Conservation (phyloP, 1,140 invertebrate species). For the Drosophila guanche region DNA sequence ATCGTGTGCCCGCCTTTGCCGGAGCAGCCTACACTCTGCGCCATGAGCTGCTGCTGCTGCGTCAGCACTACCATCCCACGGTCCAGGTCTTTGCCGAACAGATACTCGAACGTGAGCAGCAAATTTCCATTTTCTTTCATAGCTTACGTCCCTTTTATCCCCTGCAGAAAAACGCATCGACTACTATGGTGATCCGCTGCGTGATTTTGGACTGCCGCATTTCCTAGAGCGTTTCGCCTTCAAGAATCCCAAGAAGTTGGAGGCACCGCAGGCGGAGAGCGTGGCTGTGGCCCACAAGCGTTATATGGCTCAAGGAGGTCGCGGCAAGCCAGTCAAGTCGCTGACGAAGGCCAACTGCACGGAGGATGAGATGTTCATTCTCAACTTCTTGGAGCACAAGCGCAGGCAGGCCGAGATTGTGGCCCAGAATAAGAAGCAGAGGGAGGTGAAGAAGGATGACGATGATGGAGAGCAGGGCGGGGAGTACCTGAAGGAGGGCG, state of each 20-base stretch:
- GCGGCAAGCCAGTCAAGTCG: slow-evolving; percentile 68
- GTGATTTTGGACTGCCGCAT: slow-evolving; percentile 94
- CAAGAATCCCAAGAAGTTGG: slow-evolving; percentile 95
- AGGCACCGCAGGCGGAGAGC: slow-evolving; percentile 81
- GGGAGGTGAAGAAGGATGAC: slow-evolving; percentile 44
- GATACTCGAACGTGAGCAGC: slow-evolving; percentile 88
- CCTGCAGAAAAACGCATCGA: slow-evolving; percentile 88
- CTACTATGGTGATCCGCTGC: slow-evolving; percentile 95
- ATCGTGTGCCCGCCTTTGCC: slow-evolving; percentile 93
- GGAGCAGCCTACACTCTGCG: slow-evolving; percentile 88
- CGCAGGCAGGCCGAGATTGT: slow-evolving; percentile 66
- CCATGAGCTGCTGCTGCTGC: slow-evolving; percentile 89
- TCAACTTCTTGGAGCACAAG: slow-evolving; percentile 82
- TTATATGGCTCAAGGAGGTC: slow-evolving; percentile 64
- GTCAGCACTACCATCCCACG: slow-evolving; percentile 94
- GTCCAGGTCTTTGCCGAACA: slow-evolving; percentile 94
- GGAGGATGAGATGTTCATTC: slow-evolving; percentile 82
- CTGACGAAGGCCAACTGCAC: slow-evolving; percentile 73
- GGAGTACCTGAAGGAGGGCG: slow-evolving; percentile 87
- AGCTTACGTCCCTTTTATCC: neutral
- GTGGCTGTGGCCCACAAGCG: slow-evolving; percentile 58
- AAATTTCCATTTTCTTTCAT: neutral
- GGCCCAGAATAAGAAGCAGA: slow-evolving; percentile 55
- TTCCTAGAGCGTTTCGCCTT: slow-evolving; percentile 98
- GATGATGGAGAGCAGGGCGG: slow-evolving; percentile 68